A percentile compares a stretch with the other conserved stretches of the same genome.
phyloP scores from a whole-genome alignment of 2,113 vertebrate species.

The Thomomys bottae region DNA sequence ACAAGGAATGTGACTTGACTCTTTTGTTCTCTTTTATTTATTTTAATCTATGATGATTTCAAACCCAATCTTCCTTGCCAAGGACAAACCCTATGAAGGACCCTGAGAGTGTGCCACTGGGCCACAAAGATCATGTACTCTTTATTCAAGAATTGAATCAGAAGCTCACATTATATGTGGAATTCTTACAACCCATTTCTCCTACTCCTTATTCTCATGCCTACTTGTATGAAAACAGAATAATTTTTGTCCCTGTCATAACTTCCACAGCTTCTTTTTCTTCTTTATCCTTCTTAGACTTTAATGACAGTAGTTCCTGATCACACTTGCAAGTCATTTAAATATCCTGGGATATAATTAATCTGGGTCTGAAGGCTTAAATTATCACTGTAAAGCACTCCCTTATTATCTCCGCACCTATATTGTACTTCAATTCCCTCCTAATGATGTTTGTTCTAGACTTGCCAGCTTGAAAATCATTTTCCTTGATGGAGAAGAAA shows the following conservation, averaged over 20 bases:
- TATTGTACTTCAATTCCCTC: constrained; percentile 48
- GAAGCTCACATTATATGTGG: background rate
- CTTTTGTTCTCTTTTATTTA: background rate
- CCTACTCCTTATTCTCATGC: background rate
- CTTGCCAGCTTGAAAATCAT: constrained; percentile 70
- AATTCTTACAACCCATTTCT: background rate
- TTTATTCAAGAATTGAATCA: background rate
- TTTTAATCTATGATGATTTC: background rate
- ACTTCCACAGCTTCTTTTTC: background rate
- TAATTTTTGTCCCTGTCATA: background rate
- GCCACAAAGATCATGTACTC: background rate
- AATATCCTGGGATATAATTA: constrained; percentile 64
- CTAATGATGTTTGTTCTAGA: constrained; percentile 74
- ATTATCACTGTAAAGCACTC: constrained; percentile 66
- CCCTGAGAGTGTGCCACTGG: background rate
- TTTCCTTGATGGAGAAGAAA: constrained; percentile 51
- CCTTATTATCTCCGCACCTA: constrained; percentile 66
- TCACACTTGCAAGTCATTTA: constrained; percentile 67
- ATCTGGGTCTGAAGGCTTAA: constrained; percentile 59
- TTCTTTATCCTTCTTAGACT: constrained; percentile 24
- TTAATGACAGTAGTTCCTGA: constrained; percentile 45
- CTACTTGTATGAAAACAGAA: background rate
- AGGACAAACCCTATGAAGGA: background rate
- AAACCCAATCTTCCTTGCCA: background rate
- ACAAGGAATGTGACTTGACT: background rate